Base-by-base conservation (phyloP, 2,113 vertebrate species). In the Oncorhynchus mykiss region DNA sequence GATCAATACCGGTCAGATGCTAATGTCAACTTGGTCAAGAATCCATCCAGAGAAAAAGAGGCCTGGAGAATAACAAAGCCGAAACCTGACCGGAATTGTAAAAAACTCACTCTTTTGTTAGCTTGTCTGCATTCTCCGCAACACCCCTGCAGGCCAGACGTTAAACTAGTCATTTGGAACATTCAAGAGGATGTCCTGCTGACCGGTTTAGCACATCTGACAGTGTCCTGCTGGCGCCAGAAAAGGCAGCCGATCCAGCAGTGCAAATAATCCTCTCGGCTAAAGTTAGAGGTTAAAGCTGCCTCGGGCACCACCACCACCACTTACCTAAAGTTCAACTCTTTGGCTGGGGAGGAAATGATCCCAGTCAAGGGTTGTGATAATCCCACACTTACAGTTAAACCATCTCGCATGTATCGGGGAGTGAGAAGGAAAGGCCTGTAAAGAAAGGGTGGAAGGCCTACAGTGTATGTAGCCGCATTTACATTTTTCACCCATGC, bases 1-100 rank as follows among this genome's bases (percentile, higher is more conserved):
- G 81, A 91, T 92, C 90, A 85, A 92, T 90, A 92, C 80, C 25
- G 64, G 80, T 78, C 62, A 80, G 18, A 74, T 82, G 76, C 76
- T 82, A 82, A 85, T 87, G 82, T 84, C 85, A 82, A 77, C 59
- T 79, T 86, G 82, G 74, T 77, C 84, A 84, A 13, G 74, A 85
- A 83, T 87, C 78, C 82, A 74, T 45, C 81, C 78, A 65, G 59
- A 70, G 25, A 24, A 25, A 64, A 27, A 59, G 70, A 22, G 48
- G n/a, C 59, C 2, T n/a, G 59, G 59, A 22, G 2, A 67, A 67
- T 67, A 67, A 16, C 24, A 65, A 60, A 67, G 77, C 78, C 64
- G 75, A 48, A 85, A 73, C 75, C 82, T 87, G 88, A 87, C 77
- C 51, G 71, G 86, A 90, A 90, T 34, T 7, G 1, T 89, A 20